A percentile compares a stretch with the other conserved stretches of the same genome.
phyloP scores from a whole-genome alignment of 2,113 vertebrate genomes.

The Nematolebias whitei region DNA sequence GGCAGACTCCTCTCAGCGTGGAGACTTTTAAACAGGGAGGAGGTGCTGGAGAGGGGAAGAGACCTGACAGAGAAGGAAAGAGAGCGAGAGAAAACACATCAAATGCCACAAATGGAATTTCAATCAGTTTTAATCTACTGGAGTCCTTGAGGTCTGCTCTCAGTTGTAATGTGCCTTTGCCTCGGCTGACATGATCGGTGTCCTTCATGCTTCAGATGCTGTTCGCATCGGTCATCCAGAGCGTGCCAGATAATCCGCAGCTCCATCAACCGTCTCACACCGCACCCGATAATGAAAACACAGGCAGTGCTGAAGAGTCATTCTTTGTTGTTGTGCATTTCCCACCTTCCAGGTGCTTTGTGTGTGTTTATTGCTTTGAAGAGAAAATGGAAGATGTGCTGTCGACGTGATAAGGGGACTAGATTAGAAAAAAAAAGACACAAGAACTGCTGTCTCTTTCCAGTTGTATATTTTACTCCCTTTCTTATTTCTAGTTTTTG shows the following conservation, averaged over 20 bases:
- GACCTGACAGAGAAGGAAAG: constrained; percentile 19
- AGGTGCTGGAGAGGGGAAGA: constrained; percentile 7
- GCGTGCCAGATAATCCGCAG: constrained; percentile 64
- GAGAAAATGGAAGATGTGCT: constrained; percentile 51
- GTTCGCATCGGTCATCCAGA: constrained; percentile 55
- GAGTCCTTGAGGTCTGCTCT: constrained; percentile 71
- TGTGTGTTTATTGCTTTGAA: constrained; percentile 48
- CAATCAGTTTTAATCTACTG: constrained; percentile 78
- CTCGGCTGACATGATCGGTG: constrained; percentile 51
- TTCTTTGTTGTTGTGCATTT: constrained; percentile 41
- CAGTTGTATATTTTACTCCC: constrained; percentile 9
- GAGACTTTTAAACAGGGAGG: constrained; percentile 25
- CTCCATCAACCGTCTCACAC: constrained; percentile 32
- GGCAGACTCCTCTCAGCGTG: constrained; percentile 29
- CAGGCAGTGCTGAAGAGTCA: constrained; percentile 25
- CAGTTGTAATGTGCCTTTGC: constrained; percentile 58
- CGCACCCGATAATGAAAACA: constrained; percentile 37
- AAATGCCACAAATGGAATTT: constrained; percentile 77
- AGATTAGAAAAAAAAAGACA: constrained; percentile 17
- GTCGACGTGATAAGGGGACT: constrained; percentile 31
- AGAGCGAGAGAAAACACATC: constrained; percentile 18
- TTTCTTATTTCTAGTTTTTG: neutral
- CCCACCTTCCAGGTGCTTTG: constrained; percentile 9
- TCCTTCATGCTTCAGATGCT: constrained; percentile 71
- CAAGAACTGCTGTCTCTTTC: constrained; percentile 4